Base-by-base conservation (phyloP, 2,888 invertebrate species). In the Encarsia formosa region DNA sequence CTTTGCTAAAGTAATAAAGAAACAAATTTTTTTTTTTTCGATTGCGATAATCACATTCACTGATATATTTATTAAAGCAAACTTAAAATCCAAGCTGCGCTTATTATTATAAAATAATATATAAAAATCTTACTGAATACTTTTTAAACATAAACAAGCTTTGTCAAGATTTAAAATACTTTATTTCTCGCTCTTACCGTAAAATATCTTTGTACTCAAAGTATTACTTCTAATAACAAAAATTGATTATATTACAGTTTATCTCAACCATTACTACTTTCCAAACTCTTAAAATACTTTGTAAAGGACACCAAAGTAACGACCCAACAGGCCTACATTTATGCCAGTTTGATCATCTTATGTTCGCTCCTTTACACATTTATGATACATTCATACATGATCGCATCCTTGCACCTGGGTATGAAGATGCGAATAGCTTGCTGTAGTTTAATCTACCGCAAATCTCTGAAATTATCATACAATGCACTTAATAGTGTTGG, bases 1-100 rank as follows among this genome's bases (percentile, higher is more conserved):
- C 78, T 38, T 65, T 77, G 20, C 75, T 81, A 54, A 81, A 84
- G 86, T 84, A 69, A 29, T n/a, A n/a, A n/a, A n/a, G n/a, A n/a
- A n/a, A n/a, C n/a, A n/a, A n/a, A n/a, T n/a, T n/a, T n/a, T n/a
- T n/a, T n/a, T n/a, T n/a, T n/a, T n/a, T n/a, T n/a, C n/a, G n/a
- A n/a, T n/a, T n/a, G n/a, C n/a, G n/a, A n/a, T n/a, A n/a, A n/a
- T n/a, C n/a, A n/a, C n/a, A n/a, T n/a, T n/a, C n/a, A n/a, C n/a
- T n/a, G n/a, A n/a, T n/a, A n/a, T n/a, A n/a, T n/a, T n/a, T n/a
- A n/a, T n/a, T n/a, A n/a, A n/a, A n/a, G n/a, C n/a, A n/a, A n/a
- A n/a, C n/a, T n/a, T n/a, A n/a, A n/a, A n/a, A n/a, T n/a, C n/a
- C n/a, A n/a, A n/a, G n/a, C n/a, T n/a, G n/a, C n/a, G n/a, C n/a